Percentiles rank a stretch among this genome's conserved stretches.
Conservation (phyloP, 2,888 invertebrate species). For the Eupithecia abbreviata region DNA sequence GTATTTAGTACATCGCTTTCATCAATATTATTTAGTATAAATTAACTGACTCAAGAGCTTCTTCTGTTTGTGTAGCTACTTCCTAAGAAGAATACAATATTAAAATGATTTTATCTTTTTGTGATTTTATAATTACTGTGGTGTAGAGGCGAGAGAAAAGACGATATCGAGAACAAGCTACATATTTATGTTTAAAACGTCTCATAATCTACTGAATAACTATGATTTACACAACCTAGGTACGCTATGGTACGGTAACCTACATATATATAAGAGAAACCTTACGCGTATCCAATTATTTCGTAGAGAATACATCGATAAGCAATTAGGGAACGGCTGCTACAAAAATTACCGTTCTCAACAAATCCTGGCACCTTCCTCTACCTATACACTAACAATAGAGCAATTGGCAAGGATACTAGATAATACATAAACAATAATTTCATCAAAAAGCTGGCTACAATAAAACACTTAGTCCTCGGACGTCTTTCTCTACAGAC, state of each 20-base stretch:
- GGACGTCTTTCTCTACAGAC: neutral
- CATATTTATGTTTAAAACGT: neutral
- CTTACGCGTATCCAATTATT: conserved; percentile 10
- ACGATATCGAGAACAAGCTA: neutral
- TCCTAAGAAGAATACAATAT: neutral
- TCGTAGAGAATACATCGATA: neutral
- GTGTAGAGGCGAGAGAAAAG: neutral
- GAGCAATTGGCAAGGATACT: neutral
- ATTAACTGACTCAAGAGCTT: neutral
- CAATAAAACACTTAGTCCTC: neutral
- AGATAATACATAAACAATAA: neutral
- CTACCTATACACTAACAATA: neutral
- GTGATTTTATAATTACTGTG: neutral
- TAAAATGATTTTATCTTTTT: neutral
- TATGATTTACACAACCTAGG: conserved; percentile 1
- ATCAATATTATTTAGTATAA: neutral
- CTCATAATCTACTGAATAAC: neutral
- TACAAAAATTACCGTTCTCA: neutral
- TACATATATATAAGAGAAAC: neutral
- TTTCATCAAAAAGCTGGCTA: neutral
- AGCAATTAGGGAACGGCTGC: neutral
- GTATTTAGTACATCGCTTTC: neutral
- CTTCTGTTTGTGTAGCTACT: neutral
- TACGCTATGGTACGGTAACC: neutral
- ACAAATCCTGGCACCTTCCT: neutral